Conservation (phyloP, 2,888 invertebrate genomes). For the Escarpia spicata region DNA sequence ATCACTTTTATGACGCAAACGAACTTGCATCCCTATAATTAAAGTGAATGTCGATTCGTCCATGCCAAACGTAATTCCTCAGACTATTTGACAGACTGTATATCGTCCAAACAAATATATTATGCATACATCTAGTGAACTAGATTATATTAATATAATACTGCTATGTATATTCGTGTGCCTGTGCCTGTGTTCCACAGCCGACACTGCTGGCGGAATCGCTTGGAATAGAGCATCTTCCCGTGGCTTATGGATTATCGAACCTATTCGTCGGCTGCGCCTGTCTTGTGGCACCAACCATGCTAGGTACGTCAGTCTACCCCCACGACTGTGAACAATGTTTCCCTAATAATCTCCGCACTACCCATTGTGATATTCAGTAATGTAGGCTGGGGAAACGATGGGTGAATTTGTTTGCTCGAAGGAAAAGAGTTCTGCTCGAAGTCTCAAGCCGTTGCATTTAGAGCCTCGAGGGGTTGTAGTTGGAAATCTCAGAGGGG, state of each 20-base stretch:
- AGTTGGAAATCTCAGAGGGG: too few species aligned
- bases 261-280: neutral
- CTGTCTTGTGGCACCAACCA: slow-evolving; percentile 21
- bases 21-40: neutral
- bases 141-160: too few species aligned
- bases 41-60: neutral
- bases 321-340: neutral
- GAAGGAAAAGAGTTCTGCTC: too few species aligned
- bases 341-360: neutral
- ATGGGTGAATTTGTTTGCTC: too few species aligned
- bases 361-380: neutral
- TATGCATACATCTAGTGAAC: too few species aligned
- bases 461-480: too few species aligned
- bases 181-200: neutral
- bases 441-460: too few species aligned
- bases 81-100: neutral
- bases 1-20: neutral
- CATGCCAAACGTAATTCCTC: too few species aligned
- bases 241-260: neutral
- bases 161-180: neutral
- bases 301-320: neutral
- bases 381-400: neutral
- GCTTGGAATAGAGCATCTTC: neutral
- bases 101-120: too few species aligned
- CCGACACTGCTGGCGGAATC: neutral